phyloP scores from a whole-genome alignment of 2,888 invertebrate species.

The Patella caerulea region DNA sequence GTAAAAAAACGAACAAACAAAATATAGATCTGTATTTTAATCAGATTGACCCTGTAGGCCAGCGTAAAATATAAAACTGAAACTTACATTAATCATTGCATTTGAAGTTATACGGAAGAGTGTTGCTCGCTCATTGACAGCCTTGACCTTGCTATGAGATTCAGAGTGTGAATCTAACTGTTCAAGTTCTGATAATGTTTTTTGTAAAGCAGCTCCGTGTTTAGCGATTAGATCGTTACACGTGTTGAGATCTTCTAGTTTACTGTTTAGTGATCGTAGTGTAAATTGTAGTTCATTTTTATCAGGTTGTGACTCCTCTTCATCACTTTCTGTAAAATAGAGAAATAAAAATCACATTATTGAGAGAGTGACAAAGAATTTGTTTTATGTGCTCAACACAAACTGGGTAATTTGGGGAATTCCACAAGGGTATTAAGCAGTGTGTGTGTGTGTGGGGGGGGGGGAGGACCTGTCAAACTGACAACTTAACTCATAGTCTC shows the following conservation, averaged over 20 bases:
- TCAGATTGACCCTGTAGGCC: too few species aligned
- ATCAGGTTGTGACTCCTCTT: conserved; percentile 67
- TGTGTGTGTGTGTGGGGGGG: too few species aligned
- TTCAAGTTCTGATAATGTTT: conserved; percentile 72
- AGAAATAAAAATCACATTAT: too few species aligned
- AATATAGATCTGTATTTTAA: too few species aligned
- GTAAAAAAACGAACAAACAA: too few species aligned
- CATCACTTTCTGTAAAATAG: conserved; percentile 77
- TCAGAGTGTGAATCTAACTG: conserved; percentile 65
- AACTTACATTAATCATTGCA: conserved; percentile 93
- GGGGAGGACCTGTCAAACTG: too few species aligned
- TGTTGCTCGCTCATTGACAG: conserved; percentile 92
- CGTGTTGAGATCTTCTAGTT: conserved; percentile 90
- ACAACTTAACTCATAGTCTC: too few species aligned
- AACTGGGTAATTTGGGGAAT: too few species aligned
- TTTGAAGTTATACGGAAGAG: conserved; percentile 94
- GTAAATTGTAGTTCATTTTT: conserved; percentile 75
- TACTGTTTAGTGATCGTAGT: conserved; percentile 78
- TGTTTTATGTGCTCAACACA: too few species aligned
- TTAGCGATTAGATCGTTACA: conserved; percentile 92
- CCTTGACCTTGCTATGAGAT: conserved; percentile 76
- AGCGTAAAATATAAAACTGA: background rate
- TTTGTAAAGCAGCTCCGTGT: conserved; percentile 87
- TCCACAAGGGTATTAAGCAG: too few species aligned
- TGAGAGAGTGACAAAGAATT: too few species aligned